A percentile compares a stretch with the other conserved stretches of the same genome.
Evolutionary conservation across 2,888 invertebrate genomes (phyloP).

Genomic region (Euphydryas editha): DNA sequence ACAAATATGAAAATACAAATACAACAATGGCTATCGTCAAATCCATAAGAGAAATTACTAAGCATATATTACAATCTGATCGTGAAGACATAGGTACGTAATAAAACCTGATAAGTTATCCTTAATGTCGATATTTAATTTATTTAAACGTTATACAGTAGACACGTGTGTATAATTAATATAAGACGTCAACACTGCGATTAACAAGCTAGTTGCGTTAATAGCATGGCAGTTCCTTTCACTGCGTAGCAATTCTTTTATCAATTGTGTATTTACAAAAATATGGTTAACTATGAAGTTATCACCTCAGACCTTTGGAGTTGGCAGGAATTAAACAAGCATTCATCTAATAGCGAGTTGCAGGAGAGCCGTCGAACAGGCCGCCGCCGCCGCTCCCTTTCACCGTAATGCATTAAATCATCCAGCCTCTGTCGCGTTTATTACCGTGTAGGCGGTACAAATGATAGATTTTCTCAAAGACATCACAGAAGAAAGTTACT

Average conservation of each 20-base stretch:
- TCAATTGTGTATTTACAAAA: conserved; percentile 16
- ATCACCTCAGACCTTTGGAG: conserved; percentile 20
- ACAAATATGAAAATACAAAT: neutral
- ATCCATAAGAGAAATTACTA: neutral
- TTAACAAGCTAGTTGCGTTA: conserved; percentile 17
- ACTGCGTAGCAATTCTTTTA: conserved; percentile 15
- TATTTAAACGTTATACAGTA: neutral
- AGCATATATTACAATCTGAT: neutral
- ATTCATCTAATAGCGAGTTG: conserved; percentile 52
- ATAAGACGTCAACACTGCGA: conserved; percentile 6
- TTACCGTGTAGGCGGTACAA: conserved; percentile 41
- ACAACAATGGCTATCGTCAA: neutral
- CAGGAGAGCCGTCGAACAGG: conserved; percentile 51
- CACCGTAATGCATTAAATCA: conserved; percentile 59
- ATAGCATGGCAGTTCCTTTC: conserved; percentile 17
- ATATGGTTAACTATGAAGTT: conserved; percentile 12
- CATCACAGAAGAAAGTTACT: conserved; percentile 33
- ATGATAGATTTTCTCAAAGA: conserved; percentile 40
- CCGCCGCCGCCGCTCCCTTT: conserved; percentile 59
- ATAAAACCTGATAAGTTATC: neutral
- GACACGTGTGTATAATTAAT: conserved; percentile 23
- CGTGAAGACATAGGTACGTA: neutral
- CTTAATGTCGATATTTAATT: neutral
- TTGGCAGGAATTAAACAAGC: conserved; percentile 43
- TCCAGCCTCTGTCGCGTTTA: conserved; percentile 39